Evolutionary conservation across 2,888 invertebrate genomes (phyloP), one percentile per base, ranked within the genome.

Genomic region (Ommatoiulus sabulosus): DNA sequence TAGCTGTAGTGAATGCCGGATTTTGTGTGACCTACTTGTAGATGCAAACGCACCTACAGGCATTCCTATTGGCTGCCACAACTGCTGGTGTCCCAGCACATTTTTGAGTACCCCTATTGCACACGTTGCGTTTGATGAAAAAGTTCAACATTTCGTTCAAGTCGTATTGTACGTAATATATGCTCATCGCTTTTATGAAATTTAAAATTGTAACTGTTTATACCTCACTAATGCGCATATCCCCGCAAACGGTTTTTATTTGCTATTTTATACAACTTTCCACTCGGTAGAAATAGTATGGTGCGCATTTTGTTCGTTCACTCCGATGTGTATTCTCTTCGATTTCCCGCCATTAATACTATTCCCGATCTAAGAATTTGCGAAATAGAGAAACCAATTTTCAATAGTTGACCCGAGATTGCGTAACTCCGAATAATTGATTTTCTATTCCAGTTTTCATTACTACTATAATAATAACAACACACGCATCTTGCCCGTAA

Each of bases 341-440:
- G 12, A 80, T 80, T 35, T 80, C 10, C 80, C 35, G 35, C 12
- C 35, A 80, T 72, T 72, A 72, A 20, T 72, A 20, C 20, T 20
- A 72, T 72, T 72, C 8, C 63, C n/a, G 24, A 72, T 72, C 20
- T 20, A 7, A 20, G 5, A 72, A n/a, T 72, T 72, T 72, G 80
- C 80, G 3, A 35, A 80, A 35, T 12, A 12, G 80, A 80, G 35
- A 80, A 80, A 80, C 7, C 12, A 72, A 20, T 15, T 72, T 72
- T 72, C 63, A 20, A 72, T 4, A 20, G 20, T 20, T n/a, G 63
- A 72, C 63, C 63, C 20, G 20, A 72, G 63, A 20, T 72, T 72
- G 63, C n/a, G n/a, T 20, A 72, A 20, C n/a, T 72, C 63, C 63
- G 80, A 35, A 80, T 35, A 80, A 80, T 80, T 80, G 35, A 80